phyloP scores from a whole-genome alignment of 2,888 invertebrate species.

The Hoplodrina ambigua region DNA sequence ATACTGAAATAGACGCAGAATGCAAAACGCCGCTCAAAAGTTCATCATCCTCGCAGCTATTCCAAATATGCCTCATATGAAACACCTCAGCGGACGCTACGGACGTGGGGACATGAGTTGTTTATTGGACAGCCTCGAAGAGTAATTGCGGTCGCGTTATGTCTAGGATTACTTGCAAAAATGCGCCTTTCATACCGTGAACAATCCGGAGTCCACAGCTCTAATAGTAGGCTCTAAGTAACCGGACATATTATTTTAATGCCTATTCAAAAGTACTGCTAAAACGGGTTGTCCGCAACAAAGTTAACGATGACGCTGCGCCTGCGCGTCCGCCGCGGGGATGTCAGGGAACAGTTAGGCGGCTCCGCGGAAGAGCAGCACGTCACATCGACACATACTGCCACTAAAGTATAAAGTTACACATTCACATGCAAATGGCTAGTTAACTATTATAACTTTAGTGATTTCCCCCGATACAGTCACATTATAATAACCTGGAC shows the following conservation, averaged over 20 bases:
- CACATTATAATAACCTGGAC: constrained; percentile 43
- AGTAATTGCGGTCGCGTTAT: constrained; percentile 63
- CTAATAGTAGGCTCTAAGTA: constrained; percentile 10
- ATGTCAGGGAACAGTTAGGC: constrained; percentile 58
- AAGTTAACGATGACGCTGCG: constrained; percentile 52
- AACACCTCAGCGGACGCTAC: constrained; percentile 72
- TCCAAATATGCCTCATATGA: constrained; percentile 77
- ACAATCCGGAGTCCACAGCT: constrained; percentile 19
- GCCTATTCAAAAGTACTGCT: constrained; percentile 46
- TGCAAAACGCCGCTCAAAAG: constrained; percentile 81
- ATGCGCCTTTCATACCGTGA: constrained; percentile 36
- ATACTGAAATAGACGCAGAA: constrained; percentile 82
- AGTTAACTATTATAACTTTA: constrained; percentile 51
- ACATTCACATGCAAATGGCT: constrained; percentile 52
- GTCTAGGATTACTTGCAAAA: constrained; percentile 62
- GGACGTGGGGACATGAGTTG: constrained; percentile 64
- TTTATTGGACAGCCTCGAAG: constrained; percentile 62
- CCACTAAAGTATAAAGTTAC: constrained; percentile 59
- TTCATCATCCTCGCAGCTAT: constrained; percentile 84
- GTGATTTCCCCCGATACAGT: constrained; percentile 53
- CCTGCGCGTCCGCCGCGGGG: constrained; percentile 25
- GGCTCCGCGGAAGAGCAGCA: constrained; percentile 32
- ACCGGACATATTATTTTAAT: constrained; percentile 41
- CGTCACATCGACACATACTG: constrained; percentile 37
- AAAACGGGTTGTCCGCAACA: constrained; percentile 55